Percentiles rank a stretch among this genome's conserved stretches.
These are phyloP conservation scores for Acronicta alni DNA, from an alignment of 2,888 invertebrate genomes.

Conservation along the genomic window DNA sequence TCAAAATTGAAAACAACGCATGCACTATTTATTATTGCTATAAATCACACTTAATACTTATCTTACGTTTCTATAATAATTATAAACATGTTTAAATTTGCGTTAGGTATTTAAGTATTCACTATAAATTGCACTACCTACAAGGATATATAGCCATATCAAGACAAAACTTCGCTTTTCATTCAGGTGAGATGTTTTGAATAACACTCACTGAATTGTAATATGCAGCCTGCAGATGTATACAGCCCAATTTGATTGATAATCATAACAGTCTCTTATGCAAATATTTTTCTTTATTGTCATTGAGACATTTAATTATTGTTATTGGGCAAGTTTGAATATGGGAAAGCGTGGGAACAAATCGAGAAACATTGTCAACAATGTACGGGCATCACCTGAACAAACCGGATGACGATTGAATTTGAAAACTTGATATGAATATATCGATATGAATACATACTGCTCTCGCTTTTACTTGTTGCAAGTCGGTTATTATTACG, in stretches of 20 bases:
- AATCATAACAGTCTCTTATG: constrained; percentile 74
- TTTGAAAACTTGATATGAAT: constrained; percentile 42
- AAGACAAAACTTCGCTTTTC: constrained; percentile 43
- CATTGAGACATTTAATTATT: constrained; percentile 66
- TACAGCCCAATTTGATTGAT: constrained; percentile 70
- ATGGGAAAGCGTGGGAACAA: constrained; percentile 70
- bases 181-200: constrained; percentile 67
- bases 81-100: not conserved
- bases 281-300: constrained; percentile 80
- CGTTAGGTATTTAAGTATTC: constrained; percentile 3
- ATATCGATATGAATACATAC: constrained; percentile 59
- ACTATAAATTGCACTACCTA: constrained; percentile 7
- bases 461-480: constrained; percentile 84
- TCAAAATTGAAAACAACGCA: too few species aligned
- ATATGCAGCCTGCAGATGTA: constrained; percentile 56
- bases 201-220: constrained; percentile 65
- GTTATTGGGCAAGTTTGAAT: constrained; percentile 66
- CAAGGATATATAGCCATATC: constrained; percentile 5
- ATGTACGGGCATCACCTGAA: constrained; percentile 46
- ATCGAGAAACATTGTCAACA: constrained; percentile 41
- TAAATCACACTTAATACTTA: too few species aligned
- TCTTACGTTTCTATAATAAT: too few species aligned
- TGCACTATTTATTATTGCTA: too few species aligned
- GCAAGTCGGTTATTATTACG: constrained; percentile 66
- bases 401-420: constrained; percentile 32